Evolutionary conservation across 1,140 invertebrate genomes (phyloP), one percentile per base, ranked within the genome.

Genomic region (Halesus radiatus): DNA sequence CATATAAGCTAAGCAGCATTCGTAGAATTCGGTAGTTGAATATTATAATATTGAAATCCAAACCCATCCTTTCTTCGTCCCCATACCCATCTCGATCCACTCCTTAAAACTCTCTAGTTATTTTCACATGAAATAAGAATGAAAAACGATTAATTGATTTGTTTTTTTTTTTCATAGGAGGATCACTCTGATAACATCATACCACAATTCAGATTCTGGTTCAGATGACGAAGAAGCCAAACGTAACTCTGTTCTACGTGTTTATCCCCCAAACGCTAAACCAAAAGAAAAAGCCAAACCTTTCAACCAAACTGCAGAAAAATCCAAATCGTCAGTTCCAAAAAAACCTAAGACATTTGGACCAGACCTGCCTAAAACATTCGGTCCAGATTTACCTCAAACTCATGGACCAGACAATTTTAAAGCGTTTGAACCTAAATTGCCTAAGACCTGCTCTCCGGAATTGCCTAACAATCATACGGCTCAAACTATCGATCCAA

Each of bases 141-240:
- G 2, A 29, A 29, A 29, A 29, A 29, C 2, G 3, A 26, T 66
- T 37, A 72, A 58, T 53, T 3, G 58, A 7, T 73, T 62, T 15
- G 70, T 58, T 22, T 76, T n/a, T n/a, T 80, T 22, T 76, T 4
- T 58, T 80, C 80, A 7, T 66, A 83, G 82, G 53, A 83, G 76
- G 58, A 83, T 83, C n/a, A 80, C 81, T 53, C 52, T 83, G 23
- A 83, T 83, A 15, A 83, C 82, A 1, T 83, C 82, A 32, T 83
- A 81, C 32, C 80, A 83, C 54, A 83, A 83, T 79, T 79, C 79
- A n/a, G 82, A 83, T 79, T 83, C 82, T 13, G 79, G 76, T 10
- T 76, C 79, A 8, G 82, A 80, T 8, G 82, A 83, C 13, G 81
- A 83, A 29, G 79, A 81, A n/a, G 70, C 76, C 1, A 75, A 76